Evolutionary conservation across 2,113 vertebrate species (phyloP), one percentile per base, ranked within the genome.

Genomic region (Columba janthina): DNA sequence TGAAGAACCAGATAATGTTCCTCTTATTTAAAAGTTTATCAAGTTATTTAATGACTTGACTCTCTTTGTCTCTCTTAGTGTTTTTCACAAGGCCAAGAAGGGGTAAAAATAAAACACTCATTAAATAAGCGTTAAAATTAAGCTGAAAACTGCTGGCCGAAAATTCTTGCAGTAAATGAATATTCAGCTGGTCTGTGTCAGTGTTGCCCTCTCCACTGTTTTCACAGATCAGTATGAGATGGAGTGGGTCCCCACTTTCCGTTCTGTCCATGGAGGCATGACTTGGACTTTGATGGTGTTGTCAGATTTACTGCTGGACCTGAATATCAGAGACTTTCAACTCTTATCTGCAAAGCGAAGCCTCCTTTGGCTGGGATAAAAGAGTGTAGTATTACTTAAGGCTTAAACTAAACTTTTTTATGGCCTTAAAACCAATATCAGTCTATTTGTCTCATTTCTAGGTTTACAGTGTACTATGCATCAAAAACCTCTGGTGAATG

Each of bases 191-290:
- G 7, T 21, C 22, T 32, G 6, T 20, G 22, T 31, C 31, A 66
- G 8, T n/a, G 9, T 13, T 62, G 4, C 6, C 14, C 21, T 75
- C 15, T 61, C 42, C 10, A 26, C 8, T 36, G 12, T 17, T 50
- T 73, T 77, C 15, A 46, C 5, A 24, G 21, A 20, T 40, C 40
- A 20, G 18, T n/a, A 70, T 36, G 53, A 61, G 10, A 8, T 25
- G 13, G 15, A 26, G 70, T 0, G 2, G 8, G 5, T 5, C 9
- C 1, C 0, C 12, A 38, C 2, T 26, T 56, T 51, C 36, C 38
- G 5, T 57, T 79, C 48, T 54, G 20, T 29, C 24, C 12, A 12
- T 18, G 14, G 3, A 72, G 48, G 3, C 69, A 44, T 36, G 32
- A 50, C 21, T 4, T 58, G 13, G 32, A 72, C 36, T 79, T 67